phyloP scores from a whole-genome alignment of 2,797 vertebrate species.

The Falco concolor region DNA sequence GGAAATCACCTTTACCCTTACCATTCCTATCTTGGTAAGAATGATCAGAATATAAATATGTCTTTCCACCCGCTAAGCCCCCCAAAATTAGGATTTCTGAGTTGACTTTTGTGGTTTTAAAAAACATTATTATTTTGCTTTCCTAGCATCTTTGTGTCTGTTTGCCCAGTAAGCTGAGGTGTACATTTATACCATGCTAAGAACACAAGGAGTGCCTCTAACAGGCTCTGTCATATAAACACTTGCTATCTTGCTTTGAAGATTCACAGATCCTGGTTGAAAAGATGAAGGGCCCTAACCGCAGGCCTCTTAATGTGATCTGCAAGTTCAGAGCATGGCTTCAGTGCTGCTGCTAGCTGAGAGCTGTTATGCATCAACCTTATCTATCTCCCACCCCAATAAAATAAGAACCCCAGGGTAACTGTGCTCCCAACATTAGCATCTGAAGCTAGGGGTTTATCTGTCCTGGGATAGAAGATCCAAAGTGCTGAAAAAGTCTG shows the following conservation, averaged over 20 bases:
- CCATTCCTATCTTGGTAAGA: background rate
- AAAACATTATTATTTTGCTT: background rate
- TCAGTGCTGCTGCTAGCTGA: background rate
- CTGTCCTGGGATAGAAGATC: background rate
- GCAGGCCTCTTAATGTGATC: background rate
- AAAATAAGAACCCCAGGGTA: background rate
- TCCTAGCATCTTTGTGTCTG: background rate
- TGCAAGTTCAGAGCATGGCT: background rate
- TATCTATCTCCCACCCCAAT: fast-evolving
- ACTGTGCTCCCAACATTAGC: background rate
- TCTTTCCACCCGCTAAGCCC: background rate
- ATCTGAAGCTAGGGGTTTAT: background rate
- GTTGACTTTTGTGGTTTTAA: background rate
- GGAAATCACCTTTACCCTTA: background rate
- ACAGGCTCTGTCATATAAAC: background rate
- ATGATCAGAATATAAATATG: background rate
- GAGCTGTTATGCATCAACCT: background rate
- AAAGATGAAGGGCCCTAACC: background rate
- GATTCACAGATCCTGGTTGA: background rate
- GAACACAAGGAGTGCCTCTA: background rate
- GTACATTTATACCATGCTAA: background rate
- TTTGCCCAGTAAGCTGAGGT: background rate
- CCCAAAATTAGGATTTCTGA: background rate
- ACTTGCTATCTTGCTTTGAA: background rate
- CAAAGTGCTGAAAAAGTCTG: background rate